Percentiles rank a stretch among this genome's conserved stretches.
These are phyloP conservation scores for Cygnus atratus DNA, from an alignment of 2,113 vertebrate genomes.

Conservation along the genomic window DNA sequence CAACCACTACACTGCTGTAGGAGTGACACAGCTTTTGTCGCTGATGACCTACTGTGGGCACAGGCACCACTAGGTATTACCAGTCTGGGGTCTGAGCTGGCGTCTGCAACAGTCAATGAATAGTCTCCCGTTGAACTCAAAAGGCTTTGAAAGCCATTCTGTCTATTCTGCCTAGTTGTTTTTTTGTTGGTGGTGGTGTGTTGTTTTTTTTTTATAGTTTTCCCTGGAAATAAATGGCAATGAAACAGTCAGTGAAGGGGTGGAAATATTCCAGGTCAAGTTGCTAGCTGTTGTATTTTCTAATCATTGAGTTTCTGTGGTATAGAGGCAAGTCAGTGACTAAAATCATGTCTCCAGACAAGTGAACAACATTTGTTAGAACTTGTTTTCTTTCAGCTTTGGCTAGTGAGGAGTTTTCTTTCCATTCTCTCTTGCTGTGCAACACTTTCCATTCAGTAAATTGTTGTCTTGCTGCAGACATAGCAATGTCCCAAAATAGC, in stretches of 20 bases:
- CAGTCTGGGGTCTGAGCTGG: background rate
- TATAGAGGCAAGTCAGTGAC: background rate
- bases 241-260: background rate
- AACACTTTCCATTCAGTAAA: conserved; percentile 62
- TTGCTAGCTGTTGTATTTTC: background rate
- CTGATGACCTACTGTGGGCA: background rate
- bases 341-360: conserved; percentile 49
- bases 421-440: conserved; percentile 55
- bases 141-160: background rate
- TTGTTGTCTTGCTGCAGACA: conserved; percentile 61
- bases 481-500: conserved; percentile 45
- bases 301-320: conserved; percentile 7
- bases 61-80: too few relatives aligned
- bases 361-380: conserved; percentile 41
- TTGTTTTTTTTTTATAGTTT: background rate
- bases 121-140: background rate
- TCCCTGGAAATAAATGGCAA: background rate
- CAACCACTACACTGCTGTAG: background rate
- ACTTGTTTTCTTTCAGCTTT: conserved; percentile 44
- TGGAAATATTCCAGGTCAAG: background rate
- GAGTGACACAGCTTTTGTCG: background rate
- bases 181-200: too few relatives aligned
- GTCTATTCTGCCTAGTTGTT: background rate
- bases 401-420: conserved; percentile 62
- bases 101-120: background rate